Base-by-base conservation (phyloP, 1,140 invertebrate genomes). In the Lordiphosa collinella region DNA sequence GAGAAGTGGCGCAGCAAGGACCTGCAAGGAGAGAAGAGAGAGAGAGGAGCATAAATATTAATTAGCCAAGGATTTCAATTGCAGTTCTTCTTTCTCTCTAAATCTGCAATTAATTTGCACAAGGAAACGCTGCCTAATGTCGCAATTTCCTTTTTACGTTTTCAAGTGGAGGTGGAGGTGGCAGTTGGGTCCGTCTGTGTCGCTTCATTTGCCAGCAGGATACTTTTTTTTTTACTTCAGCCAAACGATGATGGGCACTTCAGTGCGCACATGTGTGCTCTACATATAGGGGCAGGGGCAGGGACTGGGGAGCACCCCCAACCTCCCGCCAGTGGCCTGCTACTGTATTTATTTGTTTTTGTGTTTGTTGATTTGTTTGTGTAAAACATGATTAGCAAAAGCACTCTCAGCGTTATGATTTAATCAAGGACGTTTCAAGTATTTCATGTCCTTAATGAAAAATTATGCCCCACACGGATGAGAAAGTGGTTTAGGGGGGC, bases 101-200 rank as follows among this genome's bases (percentile, higher is more conserved):
- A 16, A 36, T 44, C 43, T 31, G 37, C 41, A 34, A 54, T 54
- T 54, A 43, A 43, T 43, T 43, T 54, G 35, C 34, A 44, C 50
- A 41, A 44, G 61, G 59, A 60, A 63, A 62, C 25, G 43, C 40
- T 38, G 37, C 44, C 55, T 58, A 68, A 68, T 57, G 32, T 68
- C 22, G 50, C 54, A 68, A 68, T 68, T 63, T 65, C 62, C 62
- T 50, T 50, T 29, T 50, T 50, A 35, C 31, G 16, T 37, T 36
- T 37, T 50, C 18, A 18, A 48, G 46, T 35, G 12, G 31, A 34
- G 12, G 25, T 13, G 29, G 10, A 18, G 31, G 44, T 7, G 3
- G 46, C 18, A 48, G 46, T 34, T 34, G 18, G 14, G 46, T 35
- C 12, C 14, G 46, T 48, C 41, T 44, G 41, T 29, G 41, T 29